Base-by-base conservation (phyloP, 2,888 invertebrate genomes). In the Unio pictorum region DNA sequence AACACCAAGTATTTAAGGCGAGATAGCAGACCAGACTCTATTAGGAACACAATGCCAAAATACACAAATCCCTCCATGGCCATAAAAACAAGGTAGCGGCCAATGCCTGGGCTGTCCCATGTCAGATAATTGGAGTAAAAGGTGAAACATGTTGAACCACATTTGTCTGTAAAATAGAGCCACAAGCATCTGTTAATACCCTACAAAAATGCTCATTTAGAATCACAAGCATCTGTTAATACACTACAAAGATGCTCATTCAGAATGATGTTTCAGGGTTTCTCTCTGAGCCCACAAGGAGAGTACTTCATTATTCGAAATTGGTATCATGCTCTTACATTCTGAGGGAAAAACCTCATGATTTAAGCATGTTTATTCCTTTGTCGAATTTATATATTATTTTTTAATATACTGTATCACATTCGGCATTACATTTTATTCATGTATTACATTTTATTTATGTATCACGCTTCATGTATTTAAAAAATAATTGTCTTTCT, bases 71-170 rank as follows among this genome's bases (percentile, higher is more conserved):
- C 92, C 1, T 92, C 91, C 0, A 89, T 58, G 1, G 92, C 72
- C 87, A 94, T 92, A 80, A 92, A 93, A 0, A 92, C 65, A 3
- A 94, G 76, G 87, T 94, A 94, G 0, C 93, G 91, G 54, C 94
- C 91, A 54, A 95, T 92, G 3, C 95, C 95, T 0, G 94, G 94
- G 30, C 90, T 88, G 26, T 92, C 90, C 93, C 94, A 94, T 0
- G 91, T 91, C 80, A 94, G 93, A 85, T 92, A 93, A 0, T 93
- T 89, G 30, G 91, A 86, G 3, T 85, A 81, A 83, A 86, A 90
- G 34, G 79, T 73, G 30, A 88, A 75, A 74, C 83, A 83, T 30
- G 54, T 60, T 7, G 59, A 23, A 15, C 26, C 58, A 62, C 72
- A 78, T 55, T 30, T 70, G 3, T 66, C 75, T 75, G 73, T 6